Evolutionary conservation across 2,888 invertebrate genomes (phyloP).

Genomic region (Cheilosia impressa): DNA sequence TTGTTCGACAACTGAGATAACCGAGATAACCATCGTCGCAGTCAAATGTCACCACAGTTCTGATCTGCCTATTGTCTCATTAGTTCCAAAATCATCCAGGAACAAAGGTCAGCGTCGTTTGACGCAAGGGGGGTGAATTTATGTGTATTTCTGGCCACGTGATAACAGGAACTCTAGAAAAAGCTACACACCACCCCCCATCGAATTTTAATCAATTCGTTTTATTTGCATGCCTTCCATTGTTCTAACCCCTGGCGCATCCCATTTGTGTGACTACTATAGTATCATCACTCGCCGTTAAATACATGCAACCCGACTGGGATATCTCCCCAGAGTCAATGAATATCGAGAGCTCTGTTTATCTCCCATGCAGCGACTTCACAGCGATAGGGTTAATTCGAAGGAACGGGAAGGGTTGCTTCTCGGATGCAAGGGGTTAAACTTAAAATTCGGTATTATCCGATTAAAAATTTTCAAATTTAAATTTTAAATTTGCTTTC

Average conservation of each 20-base stretch:
- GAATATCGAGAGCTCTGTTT: conserved; percentile 56
- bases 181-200: conserved; percentile 53
- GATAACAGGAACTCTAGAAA: conserved; percentile 35
- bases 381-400: conserved; percentile 56
- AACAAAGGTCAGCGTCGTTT: conserved; percentile 38
- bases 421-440: conserved; percentile 51
- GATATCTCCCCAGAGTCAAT: conserved; percentile 49
- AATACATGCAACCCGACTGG: conserved; percentile 36
- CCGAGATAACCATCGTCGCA: conserved; percentile 40
- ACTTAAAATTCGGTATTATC: conserved; percentile 58
- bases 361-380: conserved; percentile 17
- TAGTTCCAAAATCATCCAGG: conserved; percentile 1
- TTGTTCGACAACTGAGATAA: conserved; percentile 24
- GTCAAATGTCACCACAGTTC: conserved; percentile 56
- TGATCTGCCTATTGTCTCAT: conserved; percentile 11
- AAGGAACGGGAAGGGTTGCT: conserved; percentile 35
- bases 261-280: conserved; percentile 6
- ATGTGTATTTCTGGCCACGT: conserved; percentile 32
- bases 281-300: conserved; percentile 16
- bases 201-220: conserved; percentile 84
- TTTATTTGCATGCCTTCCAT: conserved; percentile 77
- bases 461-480: conserved; percentile 71
- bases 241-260: conserved; percentile 44
- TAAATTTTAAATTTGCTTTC: conserved; percentile 64
- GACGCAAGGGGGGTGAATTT: conserved; percentile 22